Base-by-base conservation (phyloP, 2,113 vertebrate species). In the Glaucomys volans region DNA sequence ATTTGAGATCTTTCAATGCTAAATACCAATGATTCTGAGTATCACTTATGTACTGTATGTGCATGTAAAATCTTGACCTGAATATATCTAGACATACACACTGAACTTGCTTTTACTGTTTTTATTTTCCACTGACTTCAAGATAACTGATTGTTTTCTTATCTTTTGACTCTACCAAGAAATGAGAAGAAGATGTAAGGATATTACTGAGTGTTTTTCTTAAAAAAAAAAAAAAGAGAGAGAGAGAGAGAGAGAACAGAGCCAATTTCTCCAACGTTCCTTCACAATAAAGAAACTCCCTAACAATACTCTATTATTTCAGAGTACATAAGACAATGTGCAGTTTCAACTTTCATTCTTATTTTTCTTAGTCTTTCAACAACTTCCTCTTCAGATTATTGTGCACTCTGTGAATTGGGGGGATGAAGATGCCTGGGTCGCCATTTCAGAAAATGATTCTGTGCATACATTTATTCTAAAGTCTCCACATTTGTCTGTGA, bases 271-370 rank as follows among this genome's bases (percentile, higher is more conserved):
- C 20, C 18, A 67, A 74, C 54, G 52, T 62, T 79, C 91, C 57
- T 89, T 94, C 40, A 54, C 84, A 11, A 66, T 93, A 84, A 91
- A 71, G 18, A 74, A 96, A 92, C 28, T 32, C 18, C 90, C 35
- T 20, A 75, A 50, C 26, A 81, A 37, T 44, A 62, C 22, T 94
- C 17, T 75, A 84, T 42, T 84, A 82, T 24, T 76, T 82, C 35
- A 85, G 52, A 59, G 67, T 50, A 40, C 35, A 71, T 16, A 57
- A 66, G 90, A 76, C 13, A 40, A 84, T 32, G 37, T n/a, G 16
- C 6, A 80, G 28, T 80, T 80, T 72, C 52, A 44, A 20, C 17
- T 1, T 47, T 76, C 12, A 32, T 30, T 76, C 14, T 72, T 64
- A 50, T 32, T 64, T 76, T 52, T 50, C 42, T 84, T 89, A 50